A percentile compares a stretch with the other conserved stretches of the same genome.
Conservation (phyloP, 2,797 vertebrate genomes). For the Decapterus maruadsi region DNA sequence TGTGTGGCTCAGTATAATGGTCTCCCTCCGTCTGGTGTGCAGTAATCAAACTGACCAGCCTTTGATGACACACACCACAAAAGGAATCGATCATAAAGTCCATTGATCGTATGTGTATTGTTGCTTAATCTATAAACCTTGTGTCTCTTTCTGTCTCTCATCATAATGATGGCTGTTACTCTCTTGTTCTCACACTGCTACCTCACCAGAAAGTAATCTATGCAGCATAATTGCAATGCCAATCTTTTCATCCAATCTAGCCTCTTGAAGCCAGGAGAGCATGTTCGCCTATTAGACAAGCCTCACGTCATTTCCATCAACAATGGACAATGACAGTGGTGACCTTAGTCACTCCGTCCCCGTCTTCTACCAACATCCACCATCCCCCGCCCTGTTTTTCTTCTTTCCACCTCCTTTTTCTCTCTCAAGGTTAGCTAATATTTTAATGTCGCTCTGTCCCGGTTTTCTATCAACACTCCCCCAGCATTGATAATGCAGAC, state of each 20-base stretch:
- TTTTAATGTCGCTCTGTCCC: conserved; percentile 64
- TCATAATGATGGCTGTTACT: conserved; percentile 54
- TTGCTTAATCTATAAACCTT: conserved; percentile 56
- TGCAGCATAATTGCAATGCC: conserved; percentile 45
- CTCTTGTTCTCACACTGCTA: conserved; percentile 38
- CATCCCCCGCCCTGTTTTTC: neutral
- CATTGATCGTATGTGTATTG: conserved; percentile 66
- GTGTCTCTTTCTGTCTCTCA: conserved; percentile 42
- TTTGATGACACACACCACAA: conserved; percentile 47
- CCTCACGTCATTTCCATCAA: conserved; percentile 65
- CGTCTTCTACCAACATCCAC: conserved; percentile 10
- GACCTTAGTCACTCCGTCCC: conserved; percentile 53
- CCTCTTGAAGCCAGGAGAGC: conserved; percentile 41
- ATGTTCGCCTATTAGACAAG: conserved; percentile 44
- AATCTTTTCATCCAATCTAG: conserved; percentile 57
- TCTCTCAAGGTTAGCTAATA: conserved; percentile 59
- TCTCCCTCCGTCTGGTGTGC: conserved; percentile 37
- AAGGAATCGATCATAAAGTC: conserved; percentile 62
- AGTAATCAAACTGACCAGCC: conserved; percentile 56
- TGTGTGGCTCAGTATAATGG: conserved; percentile 42
- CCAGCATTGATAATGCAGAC: conserved; percentile 71
- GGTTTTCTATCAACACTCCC: conserved; percentile 60
- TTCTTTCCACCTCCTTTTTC: conserved; percentile 10
- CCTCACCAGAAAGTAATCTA: conserved; percentile 12
- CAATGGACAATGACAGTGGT: conserved; percentile 31